A percentile compares a stretch with the other conserved stretches of the same genome.
Conservation (phyloP, 1,140 invertebrate species). For the Sweltsa coloradensis region DNA sequence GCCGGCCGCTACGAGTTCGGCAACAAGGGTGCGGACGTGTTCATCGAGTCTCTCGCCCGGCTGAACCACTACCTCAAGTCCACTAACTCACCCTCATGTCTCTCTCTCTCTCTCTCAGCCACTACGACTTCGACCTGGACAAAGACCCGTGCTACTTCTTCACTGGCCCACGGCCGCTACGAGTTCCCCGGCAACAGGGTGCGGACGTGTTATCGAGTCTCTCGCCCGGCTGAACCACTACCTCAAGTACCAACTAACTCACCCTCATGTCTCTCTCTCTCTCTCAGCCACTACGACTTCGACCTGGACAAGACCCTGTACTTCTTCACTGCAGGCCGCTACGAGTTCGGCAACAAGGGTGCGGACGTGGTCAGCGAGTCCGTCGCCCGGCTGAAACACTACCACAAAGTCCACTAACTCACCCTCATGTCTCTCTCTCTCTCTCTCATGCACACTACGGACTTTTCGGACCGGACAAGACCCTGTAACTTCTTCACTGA, state of each 20-base stretch:
- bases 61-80: too few relatives aligned
- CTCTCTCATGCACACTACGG: conserved; percentile 48
- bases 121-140: conserved; percentile 98
- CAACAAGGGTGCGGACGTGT: conserved; percentile 98
- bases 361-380: conserved; percentile 98
- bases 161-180: conserved; percentile 95
- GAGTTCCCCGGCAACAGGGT: conserved; percentile 99
- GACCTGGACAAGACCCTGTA: conserved; percentile 98
- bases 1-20: conserved; percentile 98
- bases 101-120: too few relatives aligned
- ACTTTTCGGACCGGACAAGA: conserved; percentile 95
- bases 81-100: too few relatives aligned
- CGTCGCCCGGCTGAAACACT: conserved; percentile 89
- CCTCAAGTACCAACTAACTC: conserved; percentile 72
- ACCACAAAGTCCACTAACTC: conserved; percentile 93
- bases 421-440: conserved; percentile 12
- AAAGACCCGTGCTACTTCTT: conserved; percentile 99
- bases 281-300: conserved; percentile 90
- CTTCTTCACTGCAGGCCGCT: conserved; percentile 97
- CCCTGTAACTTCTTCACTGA: conserved; percentile 97
- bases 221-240: conserved; percentile 93
- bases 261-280: conserved; percentile 6
- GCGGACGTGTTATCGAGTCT: conserved; percentile 98
- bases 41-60: conserved; percentile 96
- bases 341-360: conserved; percentile 98